Base-by-base conservation (phyloP, 2,888 invertebrate species). In the Nephrotoma appendiculata region DNA sequence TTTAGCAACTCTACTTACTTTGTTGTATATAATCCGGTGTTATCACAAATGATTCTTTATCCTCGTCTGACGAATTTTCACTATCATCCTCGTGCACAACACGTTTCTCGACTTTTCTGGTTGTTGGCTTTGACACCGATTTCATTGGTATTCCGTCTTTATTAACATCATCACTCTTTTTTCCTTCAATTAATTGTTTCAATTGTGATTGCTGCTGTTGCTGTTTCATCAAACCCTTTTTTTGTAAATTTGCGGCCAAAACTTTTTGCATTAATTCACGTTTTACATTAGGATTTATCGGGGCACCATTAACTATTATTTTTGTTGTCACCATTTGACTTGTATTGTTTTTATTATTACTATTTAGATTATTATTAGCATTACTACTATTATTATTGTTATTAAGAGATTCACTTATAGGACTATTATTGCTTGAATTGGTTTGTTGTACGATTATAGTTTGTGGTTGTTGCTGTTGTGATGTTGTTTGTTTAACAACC, bases 21-120 rank as follows among this genome's bases (percentile, higher is more conserved):
- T 98, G 97, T 91, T 98, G 97, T 89, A 98, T 97, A 90, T 98
- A 98, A 92, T 97, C 97, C 87, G 97, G 96, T 12, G 98, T 98
- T 88, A 98, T 94, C 89, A 97, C 95, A 92, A 98, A 98, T 92
- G 96, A 89, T 86, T 89, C 52, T 57, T 86, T 52, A 86, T 86
- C 57, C 41, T 86, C 86, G 41, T 86, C 86, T 15, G 86, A 86
- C n/a, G 57, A 57, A 52, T 87, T 86, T 31, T 84, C 87, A 86
- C 57, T 57, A 86, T 86, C 86, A 41, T 41, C 52, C 87, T 88
- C 87, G 9, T 86, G 87, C 42, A 87, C 86, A 86, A 87, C 87
- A 57, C 85, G 83, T 86, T 88, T 88, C 86, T 86, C 86, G 42
- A 87, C 83, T 85, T 48, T 85, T 41, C 71, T 87, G 7, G 87